Percentiles rank a stretch among this genome's conserved stretches.
Evolutionary conservation across 64 coral and sea anemone species (phyloP).

Genomic region (Montipora capricornis): DNA sequence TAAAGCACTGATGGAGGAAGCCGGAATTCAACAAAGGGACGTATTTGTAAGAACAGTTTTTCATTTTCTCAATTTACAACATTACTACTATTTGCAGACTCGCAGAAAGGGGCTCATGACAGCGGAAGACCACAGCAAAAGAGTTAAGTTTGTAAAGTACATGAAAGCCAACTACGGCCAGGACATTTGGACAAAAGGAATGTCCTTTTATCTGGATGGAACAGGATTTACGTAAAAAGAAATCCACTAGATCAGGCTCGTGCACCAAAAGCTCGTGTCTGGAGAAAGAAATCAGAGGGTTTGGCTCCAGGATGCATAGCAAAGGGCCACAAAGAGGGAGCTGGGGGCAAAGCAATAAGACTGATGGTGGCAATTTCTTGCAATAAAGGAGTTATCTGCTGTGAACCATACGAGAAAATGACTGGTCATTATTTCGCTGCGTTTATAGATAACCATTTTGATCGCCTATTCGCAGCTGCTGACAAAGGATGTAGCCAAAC

Average conservation of each 20-base stretch:
- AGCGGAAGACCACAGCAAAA: background rate
- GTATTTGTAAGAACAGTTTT: background rate
- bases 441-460: conserved; percentile 47
- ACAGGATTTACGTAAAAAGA: conserved; percentile 23
- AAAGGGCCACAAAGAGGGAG: conserved; percentile 50
- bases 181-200: conserved; percentile 16
- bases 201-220: conserved; percentile 45
- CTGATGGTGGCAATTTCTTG: conserved; percentile 72
- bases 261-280: conserved; percentile 9
- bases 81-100: background rate
- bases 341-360: conserved; percentile 47
- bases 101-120: background rate
- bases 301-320: conserved; percentile 18
- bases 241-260: conserved; percentile 41
- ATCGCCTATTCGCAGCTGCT: too few relatives aligned
- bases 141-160: conserved; percentile 20
- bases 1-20: background rate
- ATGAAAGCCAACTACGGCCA: background rate
- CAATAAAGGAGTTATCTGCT: conserved; percentile 52
- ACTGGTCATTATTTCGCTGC: conserved; percentile 35
- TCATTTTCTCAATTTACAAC: background rate
- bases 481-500: too few relatives aligned
- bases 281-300: conserved; percentile 44
- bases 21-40: background rate
- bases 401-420: conserved; percentile 65